These are phyloP conservation scores for Buceros bicornis DNA, from an alignment of 2,797 vertebrate species.

Conservation along the genomic window DNA sequence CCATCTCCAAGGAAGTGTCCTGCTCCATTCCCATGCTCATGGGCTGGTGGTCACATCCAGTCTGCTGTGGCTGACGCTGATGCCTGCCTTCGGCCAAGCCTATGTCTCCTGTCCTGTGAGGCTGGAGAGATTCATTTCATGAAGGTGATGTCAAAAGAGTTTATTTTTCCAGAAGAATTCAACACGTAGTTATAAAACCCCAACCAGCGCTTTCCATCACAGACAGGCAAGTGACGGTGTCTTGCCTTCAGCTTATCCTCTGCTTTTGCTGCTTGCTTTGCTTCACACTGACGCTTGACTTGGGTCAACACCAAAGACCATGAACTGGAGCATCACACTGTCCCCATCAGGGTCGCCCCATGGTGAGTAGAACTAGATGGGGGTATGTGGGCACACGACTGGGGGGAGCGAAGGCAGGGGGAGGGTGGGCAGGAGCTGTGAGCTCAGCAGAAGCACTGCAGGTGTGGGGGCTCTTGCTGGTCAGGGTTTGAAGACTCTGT, in stretches of 20 bases:
- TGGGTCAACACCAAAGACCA: neutral
- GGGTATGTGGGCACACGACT: rapidly evolving
- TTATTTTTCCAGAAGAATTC: neutral
- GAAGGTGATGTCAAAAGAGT: neutral
- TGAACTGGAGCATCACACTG: neutral
- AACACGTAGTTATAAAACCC: neutral
- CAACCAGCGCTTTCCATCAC: no score
- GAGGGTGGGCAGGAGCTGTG: neutral
- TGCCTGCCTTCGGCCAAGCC: rapidly evolving
- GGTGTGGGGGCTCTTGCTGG: neutral
- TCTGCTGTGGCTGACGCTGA: neutral
- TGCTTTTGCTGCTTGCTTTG: neutral
- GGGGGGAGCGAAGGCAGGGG: neutral
- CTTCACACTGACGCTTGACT: neutral
- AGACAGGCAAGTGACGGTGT: neutral
- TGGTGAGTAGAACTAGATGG: neutral
- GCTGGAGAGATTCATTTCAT: neutral
- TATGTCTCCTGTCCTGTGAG: rapidly evolving
- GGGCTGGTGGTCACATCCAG: neutral
- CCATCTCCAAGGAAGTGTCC: rapidly evolving
- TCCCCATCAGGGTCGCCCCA: neutral
- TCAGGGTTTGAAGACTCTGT: neutral
- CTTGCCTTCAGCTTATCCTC: neutral
- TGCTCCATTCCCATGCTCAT: neutral
- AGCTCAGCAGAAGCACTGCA: neutral